Base-by-base conservation (phyloP, 2,888 invertebrate genomes). In the Dusona sp. region DNA sequence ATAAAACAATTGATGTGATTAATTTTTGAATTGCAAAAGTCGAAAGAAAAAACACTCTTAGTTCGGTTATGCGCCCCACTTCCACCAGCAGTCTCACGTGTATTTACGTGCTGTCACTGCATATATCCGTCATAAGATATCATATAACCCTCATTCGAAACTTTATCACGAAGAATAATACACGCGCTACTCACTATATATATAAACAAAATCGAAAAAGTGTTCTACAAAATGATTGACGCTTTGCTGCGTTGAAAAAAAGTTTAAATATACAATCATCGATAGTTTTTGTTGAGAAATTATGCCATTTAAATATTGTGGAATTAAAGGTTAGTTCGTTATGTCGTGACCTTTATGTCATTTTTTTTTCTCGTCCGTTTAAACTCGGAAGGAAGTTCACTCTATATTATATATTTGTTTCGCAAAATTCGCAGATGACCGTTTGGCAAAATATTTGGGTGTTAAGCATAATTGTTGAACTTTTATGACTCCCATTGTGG, bases 261-360 rank as follows among this genome's bases (percentile, higher is more conserved):
- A n/a, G n/a, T 42, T 11, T 42, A 2, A 42, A 13, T n/a, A 42
- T 42, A 42, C 13, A 33, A 73, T 33, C n/a, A 9, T 72, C 54
- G 22, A n/a, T 11, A 9, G 38, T 36, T 3, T 16, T 57, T 22
- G 22, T 13, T 11, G 54, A 22, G 25, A 29, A 65, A 45, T 36
- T 36, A 51, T 29, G 64, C 67, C 51, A 51, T 38, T 51, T 51
- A 22, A 38, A 67, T 36, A 48, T 19, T 6, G 36, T 22, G 38
- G 16, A 38, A 67, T 78, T 67, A n/a, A 36, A 78, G 67, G 67
- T 67, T 78, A 78, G 67, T 75, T 57, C 33, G 67, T 65, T 38
- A 81, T 84, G 67, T 38, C 19, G 51, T 51, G 48, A 73, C 64
- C 38, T 51, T 45, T n/a, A 16, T 54, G 22, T 38, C 33, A 38